phyloP scores from a whole-genome alignment of 2,888 invertebrate species.

The Lamellibrachia satsuma region DNA sequence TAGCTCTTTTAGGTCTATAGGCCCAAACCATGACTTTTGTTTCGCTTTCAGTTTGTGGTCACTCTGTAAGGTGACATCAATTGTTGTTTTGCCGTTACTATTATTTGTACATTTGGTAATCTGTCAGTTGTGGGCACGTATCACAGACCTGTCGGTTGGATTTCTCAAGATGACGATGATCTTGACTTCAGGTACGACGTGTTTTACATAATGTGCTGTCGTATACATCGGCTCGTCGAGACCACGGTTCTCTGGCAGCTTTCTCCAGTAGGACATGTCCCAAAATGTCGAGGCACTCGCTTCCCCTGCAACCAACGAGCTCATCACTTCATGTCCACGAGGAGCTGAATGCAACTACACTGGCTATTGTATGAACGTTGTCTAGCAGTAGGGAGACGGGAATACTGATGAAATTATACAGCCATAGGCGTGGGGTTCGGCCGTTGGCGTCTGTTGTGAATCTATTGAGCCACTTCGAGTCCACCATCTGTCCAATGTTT shows the following conservation, averaged over 20 bases:
- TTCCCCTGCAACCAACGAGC: not conserved
- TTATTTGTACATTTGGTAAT: not conserved
- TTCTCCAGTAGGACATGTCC: slow-evolving; percentile 13
- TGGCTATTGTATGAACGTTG: too few relatives aligned
- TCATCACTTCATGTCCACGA: too few relatives aligned
- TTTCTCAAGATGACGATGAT: slow-evolving; percentile 24
- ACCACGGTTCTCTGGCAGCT: slow-evolving; percentile 14
- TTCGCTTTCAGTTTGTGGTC: too few relatives aligned
- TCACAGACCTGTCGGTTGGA: slow-evolving; percentile 23
- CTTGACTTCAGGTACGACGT: slow-evolving; percentile 21
- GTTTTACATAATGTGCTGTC: slow-evolving; percentile 20
- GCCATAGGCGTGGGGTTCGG: too few relatives aligned
- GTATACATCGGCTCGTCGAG: not conserved
- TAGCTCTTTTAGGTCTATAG: too few relatives aligned
- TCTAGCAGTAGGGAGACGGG: too few relatives aligned
- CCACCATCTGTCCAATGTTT: not conserved
- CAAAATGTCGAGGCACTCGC: not conserved
- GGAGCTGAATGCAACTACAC: too few relatives aligned
- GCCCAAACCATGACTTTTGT: too few relatives aligned
- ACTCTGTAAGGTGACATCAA: not conserved
- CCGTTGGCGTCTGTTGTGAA: not conserved
- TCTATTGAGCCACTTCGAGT: too few relatives aligned
- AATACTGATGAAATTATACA: too few relatives aligned
- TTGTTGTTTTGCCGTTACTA: too few relatives aligned
- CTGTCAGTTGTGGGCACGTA: not conserved